A percentile compares a stretch with the other conserved stretches of the same genome.
Evolutionary conservation across 2,797 vertebrate genomes (phyloP).

Genomic region (Cynopterus sphinx): DNA sequence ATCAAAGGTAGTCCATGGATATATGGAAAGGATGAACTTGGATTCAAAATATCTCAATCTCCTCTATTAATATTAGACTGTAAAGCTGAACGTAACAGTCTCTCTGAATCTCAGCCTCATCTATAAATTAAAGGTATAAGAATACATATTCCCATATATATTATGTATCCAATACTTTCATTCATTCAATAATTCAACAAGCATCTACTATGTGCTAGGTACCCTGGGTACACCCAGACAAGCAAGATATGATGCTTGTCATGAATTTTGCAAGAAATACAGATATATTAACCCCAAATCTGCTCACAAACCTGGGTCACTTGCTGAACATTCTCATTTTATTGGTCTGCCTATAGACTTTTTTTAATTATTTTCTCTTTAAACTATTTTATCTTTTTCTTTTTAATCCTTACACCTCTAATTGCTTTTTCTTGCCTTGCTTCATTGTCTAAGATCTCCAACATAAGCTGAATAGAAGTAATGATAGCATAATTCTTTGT

Average conservation of each 20-base stretch:
- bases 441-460: neutral
- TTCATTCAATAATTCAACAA: constrained; percentile 22
- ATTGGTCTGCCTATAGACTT: neutral
- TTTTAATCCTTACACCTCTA: neutral
- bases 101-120: neutral
- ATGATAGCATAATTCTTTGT: neutral
- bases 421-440: neutral
- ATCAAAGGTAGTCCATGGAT: neutral
- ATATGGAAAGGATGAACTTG: neutral
- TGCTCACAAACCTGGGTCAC: neutral
- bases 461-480: neutral
- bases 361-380: constrained; percentile 8
- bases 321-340: neutral
- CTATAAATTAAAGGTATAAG: neutral
- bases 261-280: neutral
- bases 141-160: neutral
- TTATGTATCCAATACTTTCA: neutral
- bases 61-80: neutral
- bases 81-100: neutral
- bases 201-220: neutral
- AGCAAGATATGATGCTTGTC: neutral
- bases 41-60: constrained; percentile 7
- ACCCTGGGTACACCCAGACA: neutral
- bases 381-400: neutral
- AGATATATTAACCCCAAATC: neutral